Evolutionary conservation across 1,140 invertebrate species (phyloP).

Genomic region (Glossosoma conforme): DNA sequence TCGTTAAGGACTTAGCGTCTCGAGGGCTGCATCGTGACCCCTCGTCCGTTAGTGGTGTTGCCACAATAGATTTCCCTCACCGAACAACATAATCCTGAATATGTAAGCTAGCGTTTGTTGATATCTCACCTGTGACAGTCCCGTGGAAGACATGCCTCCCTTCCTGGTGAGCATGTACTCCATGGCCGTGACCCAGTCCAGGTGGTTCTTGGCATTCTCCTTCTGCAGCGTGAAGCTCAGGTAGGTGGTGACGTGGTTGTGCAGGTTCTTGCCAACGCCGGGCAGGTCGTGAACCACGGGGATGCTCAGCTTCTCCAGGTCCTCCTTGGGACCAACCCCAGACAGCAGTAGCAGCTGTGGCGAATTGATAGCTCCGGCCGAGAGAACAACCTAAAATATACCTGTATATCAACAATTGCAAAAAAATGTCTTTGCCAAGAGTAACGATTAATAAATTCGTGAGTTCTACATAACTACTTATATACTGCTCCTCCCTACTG

Average conservation of each 20-base stretch:
- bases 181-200: conserved; percentile 57
- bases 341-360: conserved; percentile 65
- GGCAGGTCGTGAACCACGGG: conserved; percentile 61
- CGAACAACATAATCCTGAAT: no score
- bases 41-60: no score
- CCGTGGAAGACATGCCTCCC: conserved; percentile 59
- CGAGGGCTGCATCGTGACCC: no score
- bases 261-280: conserved; percentile 71
- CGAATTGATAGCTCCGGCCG: conserved; percentile 58
- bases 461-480: no score
- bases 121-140: conserved; percentile 53
- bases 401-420: no score
- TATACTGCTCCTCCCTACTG: no score
- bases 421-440: no score
- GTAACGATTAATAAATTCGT: no score
- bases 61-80: no score
- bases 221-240: conserved; percentile 48
- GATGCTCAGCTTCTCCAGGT: conserved; percentile 58
- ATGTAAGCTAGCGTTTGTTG: no score
- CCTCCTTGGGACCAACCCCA: conserved; percentile 63
- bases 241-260: conserved; percentile 64
- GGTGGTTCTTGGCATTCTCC: conserved; percentile 51
- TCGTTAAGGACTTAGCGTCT: no score
- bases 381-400: conserved; percentile 63
- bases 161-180: conserved; percentile 57